Base-by-base conservation (phyloP, 2,888 invertebrate species). In the Pheosia gnoma region DNA sequence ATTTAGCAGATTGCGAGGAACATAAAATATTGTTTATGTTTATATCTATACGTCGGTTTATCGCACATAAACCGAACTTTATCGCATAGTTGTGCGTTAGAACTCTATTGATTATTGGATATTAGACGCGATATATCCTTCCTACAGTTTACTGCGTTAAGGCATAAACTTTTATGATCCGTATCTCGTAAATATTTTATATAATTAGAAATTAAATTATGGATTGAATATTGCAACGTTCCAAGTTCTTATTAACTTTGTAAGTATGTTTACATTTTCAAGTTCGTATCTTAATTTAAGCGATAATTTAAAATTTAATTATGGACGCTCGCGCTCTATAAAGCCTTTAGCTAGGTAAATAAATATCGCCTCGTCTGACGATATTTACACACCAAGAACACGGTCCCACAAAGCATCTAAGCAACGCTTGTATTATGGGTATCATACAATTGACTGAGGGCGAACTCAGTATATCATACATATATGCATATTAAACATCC, bases 11-110 rank as follows among this genome's bases (percentile, higher is more conserved):
- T 90, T 88, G 86, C 86, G 76, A 79, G 77, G 79, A 77, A 80
- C 88, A 90, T 93, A 91, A 92, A 93, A 91, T 88, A 92, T 90
- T 86, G 88, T 91, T 90, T 90, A 92, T 88, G 87, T 87, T 85
- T 85, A 88, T 88, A 84, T 82, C 82, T 79, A 85, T 86, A 86
- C 81, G 85, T 86, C 85, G 84, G 79, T 90, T 92, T 90, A 91
- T 90, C 81, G 88, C 81, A 74, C 86, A 88, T 91, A 90, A 92
- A 91, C 82, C 81, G 62, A 75, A 82, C 81, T 89, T 90, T 90
- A 92, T 85, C 74, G 83, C 82, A 77, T 81, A 84, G 84, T 83
- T 83, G 80, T 80, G 74, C 77, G 83, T 83, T 88, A 86, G 77
- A 84, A 84, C 79, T 75, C 75, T 74, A 85, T 89, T 82, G 85